phyloP scores from a whole-genome alignment of 1,140 invertebrate genomes.

The Ceratitis capitata region DNA sequence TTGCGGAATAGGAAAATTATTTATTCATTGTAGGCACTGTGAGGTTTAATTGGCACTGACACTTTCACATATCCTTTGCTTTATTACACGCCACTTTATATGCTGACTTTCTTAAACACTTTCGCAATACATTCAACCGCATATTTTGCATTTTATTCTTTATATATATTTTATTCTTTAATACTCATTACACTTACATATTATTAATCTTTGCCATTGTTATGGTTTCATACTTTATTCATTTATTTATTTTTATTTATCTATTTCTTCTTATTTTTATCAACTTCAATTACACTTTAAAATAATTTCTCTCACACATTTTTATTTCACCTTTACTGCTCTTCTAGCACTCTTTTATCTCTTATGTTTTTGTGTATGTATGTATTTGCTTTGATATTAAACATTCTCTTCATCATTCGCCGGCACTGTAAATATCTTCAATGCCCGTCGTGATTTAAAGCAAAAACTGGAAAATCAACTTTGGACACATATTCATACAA shows the following conservation, averaged over 20 bases:
- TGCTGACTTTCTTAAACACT: neutral
- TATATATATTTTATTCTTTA: neutral
- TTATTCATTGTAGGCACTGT: neutral
- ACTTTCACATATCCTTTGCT: neutral
- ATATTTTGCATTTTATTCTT: neutral
- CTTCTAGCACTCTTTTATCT: neutral
- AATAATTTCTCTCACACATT: neutral
- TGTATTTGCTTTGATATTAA: neutral
- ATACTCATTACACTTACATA: neutral
- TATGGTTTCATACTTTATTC: neutral
- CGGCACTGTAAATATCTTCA: neutral
- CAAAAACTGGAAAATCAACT: conserved; percentile 33
- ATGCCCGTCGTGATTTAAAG: neutral
- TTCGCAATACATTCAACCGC: neutral
- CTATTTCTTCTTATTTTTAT: neutral
- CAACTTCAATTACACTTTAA: neutral
- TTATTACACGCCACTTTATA: neutral
- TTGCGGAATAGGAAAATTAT: neutral
- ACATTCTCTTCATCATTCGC: neutral
- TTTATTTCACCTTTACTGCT: conserved; percentile 2
- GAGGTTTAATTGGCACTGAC: conserved; percentile 16
- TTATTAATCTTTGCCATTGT: neutral
- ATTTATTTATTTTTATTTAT: conserved; percentile 10
- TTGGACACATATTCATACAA: neutral
- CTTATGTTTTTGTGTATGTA: neutral